phyloP scores from a whole-genome alignment of 2,113 vertebrate genomes.

The Spea bombifrons region DNA sequence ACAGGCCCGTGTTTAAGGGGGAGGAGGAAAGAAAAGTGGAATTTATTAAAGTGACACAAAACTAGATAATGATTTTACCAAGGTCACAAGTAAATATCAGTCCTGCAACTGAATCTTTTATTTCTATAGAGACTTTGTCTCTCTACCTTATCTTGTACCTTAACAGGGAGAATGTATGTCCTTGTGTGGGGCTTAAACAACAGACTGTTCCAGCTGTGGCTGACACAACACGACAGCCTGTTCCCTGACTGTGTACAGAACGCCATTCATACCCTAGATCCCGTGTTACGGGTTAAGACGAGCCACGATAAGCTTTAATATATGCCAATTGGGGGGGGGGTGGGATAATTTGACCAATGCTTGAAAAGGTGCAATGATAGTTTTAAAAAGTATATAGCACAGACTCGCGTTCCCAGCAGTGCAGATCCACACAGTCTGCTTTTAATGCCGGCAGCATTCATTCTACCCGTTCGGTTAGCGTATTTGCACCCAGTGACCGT shows the following conservation, averaged over 20 bases:
- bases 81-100: constrained; percentile 35
- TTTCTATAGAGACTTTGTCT: constrained; percentile 17
- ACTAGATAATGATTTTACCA: constrained; percentile 36
- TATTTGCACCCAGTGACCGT: no score
- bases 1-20: neutral
- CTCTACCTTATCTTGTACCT: constrained; percentile 22
- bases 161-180: constrained; percentile 12
- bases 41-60: constrained; percentile 29
- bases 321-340: neutral
- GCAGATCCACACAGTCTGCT: no score
- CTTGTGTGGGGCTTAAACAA: constrained; percentile 11
- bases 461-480: no score
- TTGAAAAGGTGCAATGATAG: no score
- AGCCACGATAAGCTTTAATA: neutral
- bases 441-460: no score
- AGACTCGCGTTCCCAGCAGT: no score
- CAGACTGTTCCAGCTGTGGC: constrained; percentile 11
- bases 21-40: constrained; percentile 1
- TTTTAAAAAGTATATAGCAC: no score
- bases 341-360: no score
- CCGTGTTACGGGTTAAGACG: neutral
- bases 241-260: neutral
- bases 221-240: neutral
- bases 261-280: neutral
- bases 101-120: neutral